Percentiles rank a stretch among this genome's conserved stretches.
phyloP scores from a whole-genome alignment of 2,888 invertebrate genomes.

The Thereva unica region DNA sequence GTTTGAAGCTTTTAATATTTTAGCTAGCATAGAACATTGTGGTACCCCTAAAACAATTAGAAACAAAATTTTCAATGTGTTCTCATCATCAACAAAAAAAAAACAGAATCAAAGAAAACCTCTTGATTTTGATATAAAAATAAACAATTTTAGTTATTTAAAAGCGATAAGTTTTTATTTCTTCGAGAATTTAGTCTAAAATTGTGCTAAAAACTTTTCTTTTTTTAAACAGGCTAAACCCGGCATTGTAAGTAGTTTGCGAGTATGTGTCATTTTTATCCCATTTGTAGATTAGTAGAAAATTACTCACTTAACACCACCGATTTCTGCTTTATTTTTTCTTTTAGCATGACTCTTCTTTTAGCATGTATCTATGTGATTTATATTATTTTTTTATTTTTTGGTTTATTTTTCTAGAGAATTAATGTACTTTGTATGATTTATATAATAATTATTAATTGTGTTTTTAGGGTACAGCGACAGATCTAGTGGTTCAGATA shows the following conservation, averaged over 20 bases:
- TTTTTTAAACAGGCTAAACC: conserved; percentile 62
- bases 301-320: conserved; percentile 5
- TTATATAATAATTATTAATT: conserved; percentile 24
- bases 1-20: too few relatives aligned
- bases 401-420: neutral
- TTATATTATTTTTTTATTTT: neutral
- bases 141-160: too few relatives aligned
- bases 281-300: neutral
- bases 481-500: conserved; percentile 97
- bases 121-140: too few relatives aligned
- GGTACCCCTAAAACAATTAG: too few relatives aligned
- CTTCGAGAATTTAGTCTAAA: too few relatives aligned
- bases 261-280: too few relatives aligned
- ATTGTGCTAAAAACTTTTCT: conserved; percentile 34
- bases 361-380: conserved; percentile 3
- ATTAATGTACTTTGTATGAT: neutral
- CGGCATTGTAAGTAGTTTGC: conserved; percentile 63
- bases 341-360: neutral
- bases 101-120: too few relatives aligned
- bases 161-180: too few relatives aligned
- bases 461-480: conserved; percentile 81
- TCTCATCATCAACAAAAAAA: too few relatives aligned
- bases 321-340: conserved; percentile 6
- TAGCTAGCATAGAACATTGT: too few relatives aligned
- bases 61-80: too few relatives aligned